Evolutionary conservation across 2,113 vertebrate genomes (phyloP).

Genomic region (Cisticola juncidis): DNA sequence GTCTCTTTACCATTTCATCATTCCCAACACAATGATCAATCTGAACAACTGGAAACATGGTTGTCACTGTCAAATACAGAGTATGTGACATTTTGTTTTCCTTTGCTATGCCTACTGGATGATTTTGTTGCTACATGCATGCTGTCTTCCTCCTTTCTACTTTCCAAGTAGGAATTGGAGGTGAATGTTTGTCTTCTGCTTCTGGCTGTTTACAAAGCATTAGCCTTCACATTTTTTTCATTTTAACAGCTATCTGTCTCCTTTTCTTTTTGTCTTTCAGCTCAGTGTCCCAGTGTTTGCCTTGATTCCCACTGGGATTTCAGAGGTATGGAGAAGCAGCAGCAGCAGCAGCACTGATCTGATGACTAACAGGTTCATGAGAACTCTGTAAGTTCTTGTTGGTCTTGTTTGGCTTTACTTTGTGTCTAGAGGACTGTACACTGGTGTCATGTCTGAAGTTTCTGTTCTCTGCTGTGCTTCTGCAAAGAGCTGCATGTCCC

Average conservation of each 20-base stretch:
- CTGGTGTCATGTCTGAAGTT: not conserved
- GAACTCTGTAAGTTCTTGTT: not conserved
- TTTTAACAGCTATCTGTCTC: not conserved
- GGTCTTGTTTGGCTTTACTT: not conserved
- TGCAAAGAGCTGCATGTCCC: not conserved
- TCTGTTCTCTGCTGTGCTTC: not conserved
- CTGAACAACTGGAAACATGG: not conserved
- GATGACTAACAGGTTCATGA: not conserved
- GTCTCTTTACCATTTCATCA: not conserved
- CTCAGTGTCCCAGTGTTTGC: not conserved
- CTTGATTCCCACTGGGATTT: not conserved
- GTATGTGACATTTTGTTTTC: not conserved
- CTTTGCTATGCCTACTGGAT: not conserved
- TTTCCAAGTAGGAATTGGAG: not conserved
- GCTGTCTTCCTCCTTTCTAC: not conserved
- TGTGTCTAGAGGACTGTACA: not conserved
- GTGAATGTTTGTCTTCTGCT: not conserved
- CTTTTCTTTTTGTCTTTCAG: not conserved
- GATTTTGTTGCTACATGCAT: not conserved
- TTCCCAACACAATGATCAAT: not conserved
- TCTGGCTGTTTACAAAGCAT: not conserved
- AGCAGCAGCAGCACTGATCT: not conserved
- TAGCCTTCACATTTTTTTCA: not conserved
- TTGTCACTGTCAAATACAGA: not conserved
- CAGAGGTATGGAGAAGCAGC: not conserved